Evolutionary conservation across 1,140 invertebrate species (phyloP), one percentile per base, ranked within the genome.

Genomic region (Lordiphosa mommai): DNA sequence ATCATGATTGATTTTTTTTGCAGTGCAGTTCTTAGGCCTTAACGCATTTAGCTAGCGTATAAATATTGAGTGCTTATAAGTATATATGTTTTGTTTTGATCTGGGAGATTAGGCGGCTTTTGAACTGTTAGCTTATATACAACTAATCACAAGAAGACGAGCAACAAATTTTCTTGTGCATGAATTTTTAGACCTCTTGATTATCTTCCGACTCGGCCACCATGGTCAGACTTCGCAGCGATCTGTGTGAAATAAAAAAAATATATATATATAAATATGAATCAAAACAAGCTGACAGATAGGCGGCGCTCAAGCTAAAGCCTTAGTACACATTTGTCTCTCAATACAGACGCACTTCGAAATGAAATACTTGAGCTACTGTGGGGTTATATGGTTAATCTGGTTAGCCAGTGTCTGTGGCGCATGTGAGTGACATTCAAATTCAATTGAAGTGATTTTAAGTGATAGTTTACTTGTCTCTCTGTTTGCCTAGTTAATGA

Each of bases 201-300:
- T 84, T 82, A 51, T 84, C 77, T 61, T 85, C 74, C 9, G 80
- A 74, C 63, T 87, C 85, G 51, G 66, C 80, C 48, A 86, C 86
- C 68, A 86, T 86, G 57, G 76, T 88, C 48, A 88, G 80, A 74
- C 86, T 88, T 61, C 86, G 80, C 67, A 88, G 65, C 40, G 86
- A 88, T 87, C 86, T 88, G 61, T 51, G 33, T 17, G 4, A 36
- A 2, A 16, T 14, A 16, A 7, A 27, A 8, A 36, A 48, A 37
- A 38, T 6, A 20, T 7, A 47, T 36, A 52, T 27, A 49, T n/a
- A n/a, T 10, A 10, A 17, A 8, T 10, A 38, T 56, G 60, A 63
- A 68, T 68, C 50, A 46, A 14, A 38, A 37, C 30, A 47, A 23
- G 40, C 23, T 49, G 37, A 37, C 27, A 37, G 14, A 66, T 36